Evolutionary conservation across 2,113 vertebrate species (phyloP).

Genomic region (Hemibagrus wyckioides): DNA sequence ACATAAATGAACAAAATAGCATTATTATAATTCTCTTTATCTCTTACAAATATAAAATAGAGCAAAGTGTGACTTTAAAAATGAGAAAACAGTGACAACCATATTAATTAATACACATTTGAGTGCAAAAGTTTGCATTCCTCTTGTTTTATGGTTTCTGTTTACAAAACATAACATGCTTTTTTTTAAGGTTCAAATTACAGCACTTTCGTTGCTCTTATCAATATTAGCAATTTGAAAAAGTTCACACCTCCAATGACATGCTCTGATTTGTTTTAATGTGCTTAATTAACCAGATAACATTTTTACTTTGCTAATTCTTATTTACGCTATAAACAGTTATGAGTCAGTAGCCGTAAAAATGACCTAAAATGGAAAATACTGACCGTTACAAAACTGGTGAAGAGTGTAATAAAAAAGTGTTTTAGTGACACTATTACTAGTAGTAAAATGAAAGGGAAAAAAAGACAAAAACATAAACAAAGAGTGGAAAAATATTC

Average conservation of each 20-base stretch:
- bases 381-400: background rate
- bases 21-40: background rate
- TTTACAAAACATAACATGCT: background rate
- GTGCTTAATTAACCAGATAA: background rate
- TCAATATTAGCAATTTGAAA: background rate
- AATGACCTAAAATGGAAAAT: background rate
- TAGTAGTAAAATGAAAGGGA: background rate
- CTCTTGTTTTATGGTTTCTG: background rate
- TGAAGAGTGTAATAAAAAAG: background rate
- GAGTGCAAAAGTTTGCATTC: conserved; percentile 20
- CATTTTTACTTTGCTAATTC: background rate
- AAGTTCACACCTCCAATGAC: background rate
- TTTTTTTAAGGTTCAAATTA: background rate
- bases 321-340: background rate
- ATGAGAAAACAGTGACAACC: background rate
- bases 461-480: background rate
- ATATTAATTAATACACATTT: background rate
- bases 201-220: background rate
- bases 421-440: background rate
- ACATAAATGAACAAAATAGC: background rate
- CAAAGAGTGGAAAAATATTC: background rate
- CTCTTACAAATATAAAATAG: background rate
- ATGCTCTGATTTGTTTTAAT: background rate
- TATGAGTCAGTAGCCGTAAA: background rate
- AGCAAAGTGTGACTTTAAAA: conserved; percentile 25